Evolutionary conservation across 2,888 invertebrate species (phyloP).

Genomic region (Platerodrilus igneus): DNA sequence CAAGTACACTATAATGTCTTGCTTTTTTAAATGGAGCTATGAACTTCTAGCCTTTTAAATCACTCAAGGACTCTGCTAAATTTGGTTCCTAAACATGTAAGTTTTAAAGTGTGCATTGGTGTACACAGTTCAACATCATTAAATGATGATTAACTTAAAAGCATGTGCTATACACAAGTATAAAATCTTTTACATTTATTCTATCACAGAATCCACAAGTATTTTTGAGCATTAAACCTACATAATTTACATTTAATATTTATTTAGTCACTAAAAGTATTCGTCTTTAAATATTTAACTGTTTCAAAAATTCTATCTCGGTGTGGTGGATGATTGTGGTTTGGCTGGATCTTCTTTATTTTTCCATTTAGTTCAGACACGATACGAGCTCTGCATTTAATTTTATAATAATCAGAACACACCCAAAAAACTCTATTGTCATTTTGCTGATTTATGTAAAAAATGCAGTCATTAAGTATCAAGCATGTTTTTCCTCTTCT

Average conservation of each 20-base stretch:
- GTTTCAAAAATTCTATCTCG: slow-evolving; percentile 15
- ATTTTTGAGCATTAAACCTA: too few relatives aligned
- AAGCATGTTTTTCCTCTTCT: slow-evolving; percentile 34
- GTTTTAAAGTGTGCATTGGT: too few relatives aligned
- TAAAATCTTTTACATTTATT: too few relatives aligned
- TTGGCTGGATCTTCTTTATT: slow-evolving; percentile 20
- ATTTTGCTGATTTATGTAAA: slow-evolving; percentile 33
- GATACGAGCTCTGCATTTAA: slow-evolving; percentile 35
- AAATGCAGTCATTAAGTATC: slow-evolving; percentile 33
- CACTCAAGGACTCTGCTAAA: too few relatives aligned
- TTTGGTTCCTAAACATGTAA: too few relatives aligned
- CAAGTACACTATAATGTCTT: too few relatives aligned
- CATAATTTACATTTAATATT: neutral
- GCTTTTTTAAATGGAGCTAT: too few relatives aligned
- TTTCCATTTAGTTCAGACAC: slow-evolving; percentile 30
- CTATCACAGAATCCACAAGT: too few relatives aligned
- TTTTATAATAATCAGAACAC: slow-evolving; percentile 34
- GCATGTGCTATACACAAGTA: too few relatives aligned
- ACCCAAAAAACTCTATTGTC: slow-evolving; percentile 36
- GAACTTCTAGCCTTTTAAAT: too few relatives aligned
- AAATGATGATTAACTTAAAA: too few relatives aligned
- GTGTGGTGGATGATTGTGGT: slow-evolving; percentile 35
- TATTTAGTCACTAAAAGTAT: neutral
- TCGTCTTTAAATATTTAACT: neutral
- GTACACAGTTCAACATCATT: too few relatives aligned